Evolutionary conservation across 2,113 vertebrate species (phyloP), one percentile per base, ranked within the genome.

Genomic region (Sula dactylatra): DNA sequence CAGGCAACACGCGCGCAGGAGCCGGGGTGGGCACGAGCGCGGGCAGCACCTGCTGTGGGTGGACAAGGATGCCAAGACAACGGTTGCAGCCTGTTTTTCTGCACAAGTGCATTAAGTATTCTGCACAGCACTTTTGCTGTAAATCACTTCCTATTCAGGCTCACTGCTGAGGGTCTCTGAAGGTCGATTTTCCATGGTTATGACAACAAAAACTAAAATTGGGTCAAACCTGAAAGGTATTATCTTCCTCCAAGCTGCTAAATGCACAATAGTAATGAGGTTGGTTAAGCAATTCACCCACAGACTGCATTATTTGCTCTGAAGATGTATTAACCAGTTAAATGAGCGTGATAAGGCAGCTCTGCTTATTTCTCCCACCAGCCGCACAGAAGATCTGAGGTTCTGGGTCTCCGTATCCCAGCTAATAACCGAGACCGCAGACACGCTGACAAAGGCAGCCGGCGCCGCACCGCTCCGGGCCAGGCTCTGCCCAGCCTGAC

Each of bases 141-240:
- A 97, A 98, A 98, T 97, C 97, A 96, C 91, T 95, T 96, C 97
- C 96, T 86, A 96, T 96, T 97, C 96, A 97, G 97, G 72, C 95
- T 96, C 45, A 47, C 96, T 88, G 95, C 97, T 79, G 93, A 97
- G 97, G 98, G 97, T 96, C 98, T 97, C 98, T 96, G 82, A 91
- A 98, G 97, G 98, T 97, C 97, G 67, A 97, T 98, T 97, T 97
- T 97, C 98, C 97, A 97, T 72, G 92, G 97, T 97, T 97, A 97
- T 97, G 96, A 97, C 97, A 98, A 98, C 98, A 97, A 97, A 97
- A 98, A 96, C 96, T 90, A 98, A 98, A 98, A 98, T 96, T 98
- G 98, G 98, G 98, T 98, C 97, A 98, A 97, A 98, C 98, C 96
- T 96, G 97, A 98, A 98, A 98, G 98, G 97, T 97, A 97, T 98